These are phyloP conservation scores for Cerceris rybyensis DNA, from an alignment of 2,888 invertebrate species.

Conservation along the genomic window DNA sequence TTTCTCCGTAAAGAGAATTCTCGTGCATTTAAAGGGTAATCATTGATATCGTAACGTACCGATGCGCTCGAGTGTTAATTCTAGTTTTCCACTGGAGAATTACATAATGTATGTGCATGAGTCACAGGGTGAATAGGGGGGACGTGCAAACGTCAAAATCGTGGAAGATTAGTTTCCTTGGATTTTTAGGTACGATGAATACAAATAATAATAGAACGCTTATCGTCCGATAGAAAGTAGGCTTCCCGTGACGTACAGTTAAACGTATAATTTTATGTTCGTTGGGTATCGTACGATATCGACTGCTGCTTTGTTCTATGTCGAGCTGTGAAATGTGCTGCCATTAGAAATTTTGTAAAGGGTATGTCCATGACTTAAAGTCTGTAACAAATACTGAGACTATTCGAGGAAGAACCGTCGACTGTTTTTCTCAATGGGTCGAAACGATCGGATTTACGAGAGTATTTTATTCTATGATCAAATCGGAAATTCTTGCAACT, in stretches of 20 bases:
- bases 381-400: not conserved
- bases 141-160: constrained; percentile 64
- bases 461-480: not conserved
- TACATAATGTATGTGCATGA: constrained; percentile 65
- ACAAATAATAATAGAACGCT: constrained; percentile 24
- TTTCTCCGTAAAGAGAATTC: constrained; percentile 11
- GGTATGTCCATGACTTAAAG: constrained; percentile 22
- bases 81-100: constrained; percentile 47
- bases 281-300: constrained; percentile 2
- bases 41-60: constrained; percentile 17
- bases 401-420: not conserved
- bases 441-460: not conserved
- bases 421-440: not conserved
- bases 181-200: constrained; percentile 43
- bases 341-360: constrained; percentile 49
- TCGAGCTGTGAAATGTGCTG: constrained; percentile 56
- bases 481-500: constrained; percentile 13
- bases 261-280: not conserved
- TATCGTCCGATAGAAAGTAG: not conserved
- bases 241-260: not conserved
- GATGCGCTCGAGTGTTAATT: constrained; percentile 38
- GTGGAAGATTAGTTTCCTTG: constrained; percentile 35
- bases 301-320: constrained; percentile 29
- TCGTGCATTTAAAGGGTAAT: constrained; percentile 5
- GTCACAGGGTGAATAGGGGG: constrained; percentile 53